Evolutionary conservation across 2,113 vertebrate genomes (phyloP).

Genomic region (Oxygymnocypris stewartii): DNA sequence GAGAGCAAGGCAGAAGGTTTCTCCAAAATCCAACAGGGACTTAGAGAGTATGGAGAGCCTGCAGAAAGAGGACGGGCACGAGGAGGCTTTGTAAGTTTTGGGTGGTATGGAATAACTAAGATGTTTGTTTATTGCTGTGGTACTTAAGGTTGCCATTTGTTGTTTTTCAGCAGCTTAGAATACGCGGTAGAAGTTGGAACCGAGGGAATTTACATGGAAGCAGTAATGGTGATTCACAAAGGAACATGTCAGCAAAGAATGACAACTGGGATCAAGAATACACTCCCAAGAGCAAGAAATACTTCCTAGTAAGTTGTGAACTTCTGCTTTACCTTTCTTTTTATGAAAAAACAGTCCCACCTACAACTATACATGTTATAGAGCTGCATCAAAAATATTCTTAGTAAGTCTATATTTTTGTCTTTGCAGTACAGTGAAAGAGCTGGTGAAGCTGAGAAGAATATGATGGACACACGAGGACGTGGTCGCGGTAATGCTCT

Average conservation of each 20-base stretch:
- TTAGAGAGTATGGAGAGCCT: slow-evolving; percentile 78
- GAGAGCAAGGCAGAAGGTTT: slow-evolving; percentile 81
- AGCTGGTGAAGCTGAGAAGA: slow-evolving; percentile 81
- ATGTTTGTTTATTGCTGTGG: not conserved
- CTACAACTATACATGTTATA: not conserved
- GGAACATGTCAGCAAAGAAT: slow-evolving; percentile 75
- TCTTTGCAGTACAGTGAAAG: slow-evolving; percentile 87
- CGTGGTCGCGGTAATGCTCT: slow-evolving; percentile 80
- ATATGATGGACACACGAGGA: slow-evolving; percentile 79
- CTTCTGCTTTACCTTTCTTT: not conserved
- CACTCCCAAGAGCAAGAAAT: slow-evolving; percentile 92
- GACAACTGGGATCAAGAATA: slow-evolving; percentile 93
- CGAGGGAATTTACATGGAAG: slow-evolving; percentile 83
- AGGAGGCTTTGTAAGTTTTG: slow-evolving; percentile 87
- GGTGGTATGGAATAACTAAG: not conserved
- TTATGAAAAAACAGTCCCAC: not conserved
- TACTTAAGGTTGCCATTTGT: not conserved
- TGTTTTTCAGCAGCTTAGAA: slow-evolving; percentile 82
- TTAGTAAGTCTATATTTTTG: not conserved
- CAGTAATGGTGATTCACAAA: slow-evolving; percentile 67
- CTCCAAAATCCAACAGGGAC: slow-evolving; percentile 79
- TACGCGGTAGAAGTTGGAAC: slow-evolving; percentile 90
- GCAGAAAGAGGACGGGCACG: slow-evolving; percentile 77
- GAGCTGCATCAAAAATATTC: not conserved
- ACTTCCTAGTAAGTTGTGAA: slow-evolving; percentile 85